phyloP scores from a whole-genome alignment of 2,888 invertebrate genomes.

The Hydriomena furcata region DNA sequence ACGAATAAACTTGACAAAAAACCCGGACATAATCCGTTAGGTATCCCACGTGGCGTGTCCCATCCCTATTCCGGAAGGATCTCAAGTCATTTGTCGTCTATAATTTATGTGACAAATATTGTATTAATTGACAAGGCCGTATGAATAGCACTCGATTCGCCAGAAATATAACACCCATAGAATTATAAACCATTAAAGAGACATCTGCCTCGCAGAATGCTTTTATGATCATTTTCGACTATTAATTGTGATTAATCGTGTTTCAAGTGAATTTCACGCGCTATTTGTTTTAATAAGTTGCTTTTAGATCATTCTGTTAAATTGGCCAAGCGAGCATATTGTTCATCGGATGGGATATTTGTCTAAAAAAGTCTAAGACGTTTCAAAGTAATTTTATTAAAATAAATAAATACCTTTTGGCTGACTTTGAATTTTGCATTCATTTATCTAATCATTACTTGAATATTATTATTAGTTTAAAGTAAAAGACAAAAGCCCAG shows the following conservation, averaged over 20 bases:
- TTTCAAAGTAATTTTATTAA: too few relatives aligned
- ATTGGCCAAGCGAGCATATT: too few relatives aligned
- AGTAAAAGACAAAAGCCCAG: too few relatives aligned
- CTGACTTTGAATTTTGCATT: too few relatives aligned
- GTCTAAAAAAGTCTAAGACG: too few relatives aligned
- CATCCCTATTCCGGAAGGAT: conserved; percentile 54
- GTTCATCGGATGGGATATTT: too few relatives aligned
- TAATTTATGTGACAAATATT: conserved; percentile 79
- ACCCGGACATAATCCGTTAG: not conserved
- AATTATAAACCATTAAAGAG: conserved; percentile 44
- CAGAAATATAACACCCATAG: conserved; percentile 65
- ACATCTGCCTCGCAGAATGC: conserved; percentile 44
- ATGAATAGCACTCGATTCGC: conserved; percentile 54
- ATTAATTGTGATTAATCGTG: conserved; percentile 39
- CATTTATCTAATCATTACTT: too few relatives aligned
- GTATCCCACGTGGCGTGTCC: not conserved
- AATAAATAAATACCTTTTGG: too few relatives aligned
- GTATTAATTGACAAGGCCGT: conserved; percentile 68
- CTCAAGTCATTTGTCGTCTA: conserved; percentile 50
- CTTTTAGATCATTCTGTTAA: not conserved
- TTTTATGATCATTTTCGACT: conserved; percentile 21
- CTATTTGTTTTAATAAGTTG: conserved; percentile 13
- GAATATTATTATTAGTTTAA: too few relatives aligned
- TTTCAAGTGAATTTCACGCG: conserved; percentile 28
- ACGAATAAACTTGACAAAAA: conserved; percentile 6